These are phyloP conservation scores for Scytalopus superciliaris DNA, from an alignment of 2,113 vertebrate genomes.

Conservation along the genomic window DNA sequence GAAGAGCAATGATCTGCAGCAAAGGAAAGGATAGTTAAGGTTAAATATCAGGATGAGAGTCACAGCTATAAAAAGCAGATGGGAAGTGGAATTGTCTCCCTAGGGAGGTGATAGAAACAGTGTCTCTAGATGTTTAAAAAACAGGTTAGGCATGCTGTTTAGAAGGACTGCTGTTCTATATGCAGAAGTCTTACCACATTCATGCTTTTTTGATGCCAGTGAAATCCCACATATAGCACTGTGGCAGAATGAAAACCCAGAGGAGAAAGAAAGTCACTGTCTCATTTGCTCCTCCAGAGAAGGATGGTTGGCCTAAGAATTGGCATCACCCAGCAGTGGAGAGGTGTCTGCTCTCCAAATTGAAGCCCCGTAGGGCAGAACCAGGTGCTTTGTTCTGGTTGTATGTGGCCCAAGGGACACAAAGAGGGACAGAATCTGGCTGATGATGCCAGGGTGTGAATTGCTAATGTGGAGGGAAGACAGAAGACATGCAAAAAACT, in stretches of 20 bases:
- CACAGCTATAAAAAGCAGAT: slow-evolving; percentile 50
- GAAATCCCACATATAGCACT: neutral
- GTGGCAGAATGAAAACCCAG: neutral
- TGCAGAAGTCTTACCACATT: neutral
- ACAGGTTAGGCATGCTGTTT: neutral
- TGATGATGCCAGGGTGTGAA: neutral
- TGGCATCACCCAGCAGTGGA: neutral
- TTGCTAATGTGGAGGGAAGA: neutral
- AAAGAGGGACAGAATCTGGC: neutral
- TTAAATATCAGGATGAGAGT: slow-evolving; percentile 35
- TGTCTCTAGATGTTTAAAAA: slow-evolving; percentile 7
- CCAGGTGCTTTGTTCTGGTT: neutral
- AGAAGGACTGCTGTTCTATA: neutral
- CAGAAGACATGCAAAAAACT: neutral
- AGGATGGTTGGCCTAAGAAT: neutral
- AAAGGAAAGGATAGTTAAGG: slow-evolving; percentile 14
- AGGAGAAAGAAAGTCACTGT: neutral
- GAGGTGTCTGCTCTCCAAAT: neutral
- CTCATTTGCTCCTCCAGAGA: neutral
- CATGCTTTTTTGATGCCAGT: neutral
- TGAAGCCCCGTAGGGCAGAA: neutral
- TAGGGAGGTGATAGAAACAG: neutral
- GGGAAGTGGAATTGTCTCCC: slow-evolving; percentile 22
- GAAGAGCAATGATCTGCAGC: slow-evolving; percentile 10
- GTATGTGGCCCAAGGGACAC: neutral